phyloP scores from a whole-genome alignment of 2,888 invertebrate genomes.

The Dioctria rufipes region DNA sequence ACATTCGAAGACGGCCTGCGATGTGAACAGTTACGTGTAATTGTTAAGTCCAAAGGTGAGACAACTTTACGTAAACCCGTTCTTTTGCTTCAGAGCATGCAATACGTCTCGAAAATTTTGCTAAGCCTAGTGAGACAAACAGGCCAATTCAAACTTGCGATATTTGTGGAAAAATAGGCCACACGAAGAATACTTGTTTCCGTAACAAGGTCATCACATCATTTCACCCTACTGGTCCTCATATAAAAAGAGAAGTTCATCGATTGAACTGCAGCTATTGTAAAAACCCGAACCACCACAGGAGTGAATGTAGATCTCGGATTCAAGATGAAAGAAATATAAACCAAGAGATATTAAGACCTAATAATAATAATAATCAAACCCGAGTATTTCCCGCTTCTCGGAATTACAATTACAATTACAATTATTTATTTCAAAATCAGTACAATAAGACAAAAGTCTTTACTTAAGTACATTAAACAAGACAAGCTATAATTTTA shows the following conservation, averaged over 20 bases:
- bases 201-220: neutral
- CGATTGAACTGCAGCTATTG: neutral
- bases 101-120: neutral
- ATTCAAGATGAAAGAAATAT: neutral
- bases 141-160: neutral
- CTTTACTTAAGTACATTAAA: too few species aligned
- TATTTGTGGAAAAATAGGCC: neutral
- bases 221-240: neutral
- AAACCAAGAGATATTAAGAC: too few species aligned
- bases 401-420: too few species aligned
- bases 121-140: neutral
- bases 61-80: conserved; percentile 15
- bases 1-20: neutral
- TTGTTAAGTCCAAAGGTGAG: neutral
- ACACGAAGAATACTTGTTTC: neutral
- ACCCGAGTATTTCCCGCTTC: neutral
- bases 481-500: too few species aligned
- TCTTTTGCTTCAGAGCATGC: neutral
- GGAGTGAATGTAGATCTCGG: conserved; percentile 5
- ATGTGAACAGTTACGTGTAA: neutral
- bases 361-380: too few species aligned
- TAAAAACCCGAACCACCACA: neutral
- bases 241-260: neutral
- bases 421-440: too few species aligned
- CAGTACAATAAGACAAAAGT: too few species aligned